A percentile compares a stretch with the other conserved stretches of the same genome.
These are phyloP conservation scores for Charanyca ferruginea DNA, from an alignment of 2,888 invertebrate genomes.

Conservation along the genomic window DNA sequence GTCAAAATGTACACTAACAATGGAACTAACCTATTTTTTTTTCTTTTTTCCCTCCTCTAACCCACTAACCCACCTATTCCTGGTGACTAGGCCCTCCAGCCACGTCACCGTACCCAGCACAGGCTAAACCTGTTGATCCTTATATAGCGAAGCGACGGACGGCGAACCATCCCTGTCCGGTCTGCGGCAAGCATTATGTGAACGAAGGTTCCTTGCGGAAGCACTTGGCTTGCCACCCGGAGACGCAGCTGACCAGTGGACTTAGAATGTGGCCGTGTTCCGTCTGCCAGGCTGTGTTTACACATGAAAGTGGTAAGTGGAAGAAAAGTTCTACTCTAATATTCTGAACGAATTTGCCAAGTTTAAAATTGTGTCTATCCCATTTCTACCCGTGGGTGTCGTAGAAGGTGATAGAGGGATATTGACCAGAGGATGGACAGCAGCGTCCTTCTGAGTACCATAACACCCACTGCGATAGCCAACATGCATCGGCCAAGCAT, in stretches of 20 bases:
- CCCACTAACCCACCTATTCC: slow-evolving; percentile 88
- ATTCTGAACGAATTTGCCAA: too few species aligned
- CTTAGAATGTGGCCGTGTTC: slow-evolving; percentile 99
- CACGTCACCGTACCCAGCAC: slow-evolving; percentile 91
- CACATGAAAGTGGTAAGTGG: slow-evolving; percentile 97
- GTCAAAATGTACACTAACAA: slow-evolving; percentile 72
- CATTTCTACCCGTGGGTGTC: too few species aligned
- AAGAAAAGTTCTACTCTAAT: too few species aligned
- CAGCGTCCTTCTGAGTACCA: too few species aligned
- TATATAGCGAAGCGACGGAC: slow-evolving; percentile 98
- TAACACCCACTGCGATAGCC: too few species aligned
- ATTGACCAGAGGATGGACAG: too few species aligned
- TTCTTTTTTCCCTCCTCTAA: slow-evolving; percentile 75
- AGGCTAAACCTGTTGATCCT: slow-evolving; percentile 93
- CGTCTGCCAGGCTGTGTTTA: slow-evolving; percentile 98
- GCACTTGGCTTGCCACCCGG: slow-evolving; percentile 98
- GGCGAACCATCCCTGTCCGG: slow-evolving; percentile 98
- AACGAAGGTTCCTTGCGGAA: slow-evolving; percentile 98
- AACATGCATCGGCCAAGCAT: too few species aligned
- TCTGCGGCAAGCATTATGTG: slow-evolving; percentile 98
- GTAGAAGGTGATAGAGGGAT: too few species aligned
- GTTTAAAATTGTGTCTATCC: too few species aligned
- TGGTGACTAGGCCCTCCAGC: slow-evolving; percentile 92
- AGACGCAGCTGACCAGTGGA: slow-evolving; percentile 96
- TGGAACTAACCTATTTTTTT: slow-evolving; percentile 83